Conservation (phyloP, 1,140 invertebrate genomes). For the Drosophila saltans region DNA sequence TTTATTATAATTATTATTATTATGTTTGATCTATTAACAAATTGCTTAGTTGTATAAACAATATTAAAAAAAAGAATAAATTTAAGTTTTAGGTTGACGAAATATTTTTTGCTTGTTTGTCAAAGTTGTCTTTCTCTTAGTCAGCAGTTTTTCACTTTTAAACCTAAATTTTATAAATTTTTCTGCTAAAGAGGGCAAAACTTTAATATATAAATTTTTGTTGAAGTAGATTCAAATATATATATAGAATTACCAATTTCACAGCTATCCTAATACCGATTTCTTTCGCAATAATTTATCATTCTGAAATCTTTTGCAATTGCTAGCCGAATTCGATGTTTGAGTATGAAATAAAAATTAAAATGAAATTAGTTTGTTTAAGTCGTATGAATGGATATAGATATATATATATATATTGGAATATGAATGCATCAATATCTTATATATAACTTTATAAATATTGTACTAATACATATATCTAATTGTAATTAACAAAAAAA, state of each 20-base stretch:
- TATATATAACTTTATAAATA: slow-evolving; percentile 66
- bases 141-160: too few species aligned
- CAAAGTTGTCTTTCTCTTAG: too few species aligned
- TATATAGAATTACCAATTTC: background rate
- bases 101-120: background rate
- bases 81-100: background rate
- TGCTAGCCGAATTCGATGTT: slow-evolving; percentile 55
- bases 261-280: too few species aligned
- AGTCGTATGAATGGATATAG: slow-evolving; percentile 56
- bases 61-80: too few species aligned
- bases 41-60: background rate
- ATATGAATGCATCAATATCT: slow-evolving; percentile 57
- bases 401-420: slow-evolving; percentile 36
- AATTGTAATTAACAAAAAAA: slow-evolving; percentile 65
- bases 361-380: slow-evolving; percentile 50
- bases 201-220: too few species aligned
- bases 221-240: too few species aligned
- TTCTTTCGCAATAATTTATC: too few species aligned
- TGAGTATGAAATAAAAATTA: slow-evolving; percentile 31
- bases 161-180: too few species aligned
- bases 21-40: slow-evolving; percentile 6
- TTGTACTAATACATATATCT: slow-evolving; percentile 62
- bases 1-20: background rate
- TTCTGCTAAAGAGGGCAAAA: too few species aligned
- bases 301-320: slow-evolving; percentile 28